Evolutionary conservation across 2,113 vertebrate species (phyloP), one percentile per base, ranked within the genome.

Genomic region (Dasyornis broadbenti): DNA sequence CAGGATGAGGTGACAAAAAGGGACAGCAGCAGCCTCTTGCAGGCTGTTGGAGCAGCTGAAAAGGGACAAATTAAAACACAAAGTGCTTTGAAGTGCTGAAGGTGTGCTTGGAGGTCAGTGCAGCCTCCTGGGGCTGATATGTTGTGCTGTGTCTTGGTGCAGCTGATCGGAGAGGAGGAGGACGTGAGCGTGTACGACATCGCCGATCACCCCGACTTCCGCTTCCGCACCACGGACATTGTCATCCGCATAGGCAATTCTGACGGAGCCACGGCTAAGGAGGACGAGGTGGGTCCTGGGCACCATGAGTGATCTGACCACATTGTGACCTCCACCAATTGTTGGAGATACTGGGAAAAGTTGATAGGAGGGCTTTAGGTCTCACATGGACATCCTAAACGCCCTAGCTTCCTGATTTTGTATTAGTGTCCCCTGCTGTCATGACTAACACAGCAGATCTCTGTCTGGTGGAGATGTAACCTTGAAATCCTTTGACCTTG

Each of bases 121-220:
- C 71, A 18, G 35, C 61, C 47, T 11, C 30, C 8, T 40, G 56
- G 77, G 45, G 42, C 82, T 95, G 91, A 96, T 3, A 0, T 9
- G 52, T 33, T 12, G 2, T 2, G 0, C 77, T 77, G 31, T 86
- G 75, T 92, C 37, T 89, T 0, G 0, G 13, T 35, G 80, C 95
- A 99, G 99, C 98, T 99, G 56, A 97, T 99, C 0, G 98, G 99
- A 42, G 96, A 99, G 92, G 99, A 99, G 94, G 99, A 99, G 45
- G 99, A 99, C 2, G 99, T 99, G 87, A 99, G 99, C 0, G 99
- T 99, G 30, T 99, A 99, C 2, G 99, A 99, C 92, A 99, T 99
- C 7, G 98, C 99, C 1, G 99, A 99, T 84, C 99, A 99, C 83
- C 99, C 99, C 0, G 99, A 99, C 96, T 99, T 99, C 10, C 99